phyloP scores from a whole-genome alignment of 2,113 vertebrate species.

The Macrotus californicus region DNA sequence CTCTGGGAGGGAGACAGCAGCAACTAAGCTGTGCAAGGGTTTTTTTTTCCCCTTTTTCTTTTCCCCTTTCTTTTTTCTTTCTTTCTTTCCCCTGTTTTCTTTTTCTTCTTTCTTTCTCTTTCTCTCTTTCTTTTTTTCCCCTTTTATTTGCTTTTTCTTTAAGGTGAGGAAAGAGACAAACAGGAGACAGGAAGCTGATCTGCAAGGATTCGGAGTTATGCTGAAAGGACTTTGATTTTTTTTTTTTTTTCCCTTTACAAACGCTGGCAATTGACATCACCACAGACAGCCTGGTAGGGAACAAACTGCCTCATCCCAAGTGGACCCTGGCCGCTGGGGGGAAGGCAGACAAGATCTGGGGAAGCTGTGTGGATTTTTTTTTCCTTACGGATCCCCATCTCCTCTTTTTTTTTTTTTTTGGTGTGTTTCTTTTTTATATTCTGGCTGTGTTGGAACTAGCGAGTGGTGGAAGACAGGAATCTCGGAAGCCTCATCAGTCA shows the following conservation, averaged over 20 bases:
- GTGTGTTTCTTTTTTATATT: constrained; percentile 64
- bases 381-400: neutral
- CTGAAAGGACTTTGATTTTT: constrained; percentile 70
- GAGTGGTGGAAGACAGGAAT: constrained; percentile 77
- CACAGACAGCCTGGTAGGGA: constrained; percentile 67
- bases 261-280: constrained; percentile 76
- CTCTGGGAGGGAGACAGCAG: constrained; percentile 84
- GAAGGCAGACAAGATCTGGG: constrained; percentile 48
- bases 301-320: constrained; percentile 65
- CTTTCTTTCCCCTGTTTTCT: neutral
- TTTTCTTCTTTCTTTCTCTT: neutral
- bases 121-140: neutral
- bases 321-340: constrained; percentile 50
- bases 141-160: neutral
- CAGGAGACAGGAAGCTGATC: constrained; percentile 78
- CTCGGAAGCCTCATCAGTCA: constrained; percentile 78
- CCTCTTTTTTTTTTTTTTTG: constrained; percentile 19
- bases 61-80: neutral
- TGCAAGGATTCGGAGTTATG: constrained; percentile 79
- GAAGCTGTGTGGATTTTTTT: constrained; percentile 41
- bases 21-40: constrained; percentile 77
- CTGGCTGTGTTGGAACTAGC: constrained; percentile 80
- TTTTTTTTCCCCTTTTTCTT: constrained; percentile 43
- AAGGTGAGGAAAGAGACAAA: constrained; percentile 67
- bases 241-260: constrained; percentile 48